Percentiles rank a stretch among this genome's conserved stretches.
Conservation (phyloP, 2,888 invertebrate species). For the Tanypteryx hageni region DNA sequence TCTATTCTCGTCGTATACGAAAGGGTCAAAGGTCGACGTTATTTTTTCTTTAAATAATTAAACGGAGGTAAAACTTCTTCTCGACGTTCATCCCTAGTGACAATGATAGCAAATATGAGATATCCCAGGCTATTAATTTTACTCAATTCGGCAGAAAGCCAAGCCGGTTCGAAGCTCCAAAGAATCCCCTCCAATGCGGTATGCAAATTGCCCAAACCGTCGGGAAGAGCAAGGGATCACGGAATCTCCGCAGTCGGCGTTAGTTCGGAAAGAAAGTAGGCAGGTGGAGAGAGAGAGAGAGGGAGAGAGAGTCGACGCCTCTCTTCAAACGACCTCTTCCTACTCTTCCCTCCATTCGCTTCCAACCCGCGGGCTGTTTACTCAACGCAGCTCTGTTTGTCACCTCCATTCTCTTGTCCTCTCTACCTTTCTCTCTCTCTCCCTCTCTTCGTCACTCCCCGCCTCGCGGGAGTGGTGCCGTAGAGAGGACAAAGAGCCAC, state of each 20-base stretch:
- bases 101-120: not conserved
- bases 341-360: not conserved
- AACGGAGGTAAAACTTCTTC: not conserved
- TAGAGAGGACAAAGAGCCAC: not conserved
- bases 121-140: slow-evolving; percentile 12
- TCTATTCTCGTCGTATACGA: not conserved
- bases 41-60: not conserved
- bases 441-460: not conserved
- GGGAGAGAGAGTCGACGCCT: not conserved
- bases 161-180: not conserved
- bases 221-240: not conserved
- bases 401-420: slow-evolving; percentile 32
- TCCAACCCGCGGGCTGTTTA: slow-evolving; percentile 40
- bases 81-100: not conserved
- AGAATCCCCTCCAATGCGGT: slow-evolving; percentile 23
- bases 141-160: slow-evolving; percentile 23
- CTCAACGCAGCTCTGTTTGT: slow-evolving; percentile 26
- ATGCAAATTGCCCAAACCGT: slow-evolving; percentile 48
- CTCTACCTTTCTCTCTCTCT: not conserved
- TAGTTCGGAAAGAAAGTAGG: not conserved
- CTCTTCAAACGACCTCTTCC: slow-evolving; percentile 10
- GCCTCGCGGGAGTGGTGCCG: not conserved
- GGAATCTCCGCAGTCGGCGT: not conserved
- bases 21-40: not conserved
- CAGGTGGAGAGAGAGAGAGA: not conserved